These are phyloP conservation scores for Coelopa frigida DNA, from an alignment of 1,140 invertebrate genomes.

Conservation along the genomic window DNA sequence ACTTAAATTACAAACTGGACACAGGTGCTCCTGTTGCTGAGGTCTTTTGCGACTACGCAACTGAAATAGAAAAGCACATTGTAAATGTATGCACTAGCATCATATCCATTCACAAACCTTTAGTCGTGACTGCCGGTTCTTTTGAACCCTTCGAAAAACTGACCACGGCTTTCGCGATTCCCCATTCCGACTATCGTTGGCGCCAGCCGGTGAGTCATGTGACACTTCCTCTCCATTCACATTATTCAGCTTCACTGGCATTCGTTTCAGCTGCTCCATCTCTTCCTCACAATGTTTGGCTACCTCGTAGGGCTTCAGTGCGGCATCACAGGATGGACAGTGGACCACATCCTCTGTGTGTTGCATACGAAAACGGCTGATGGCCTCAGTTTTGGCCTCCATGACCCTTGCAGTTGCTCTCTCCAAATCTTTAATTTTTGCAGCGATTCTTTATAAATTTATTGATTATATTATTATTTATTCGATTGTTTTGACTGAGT, in stretches of 20 bases:
- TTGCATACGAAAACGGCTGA: conserved; percentile 51
- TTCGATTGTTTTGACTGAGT: not conserved
- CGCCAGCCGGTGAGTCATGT: conserved; percentile 15
- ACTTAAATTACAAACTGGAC: conserved; percentile 69
- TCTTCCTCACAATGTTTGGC: conserved; percentile 69
- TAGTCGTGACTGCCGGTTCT: conserved; percentile 48
- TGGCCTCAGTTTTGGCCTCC: conserved; percentile 42
- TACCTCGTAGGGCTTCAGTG: conserved; percentile 63
- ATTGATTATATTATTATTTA: conserved; percentile 23
- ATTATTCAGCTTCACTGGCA: too few relatives aligned
- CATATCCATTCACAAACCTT: conserved; percentile 17
- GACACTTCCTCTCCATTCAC: too few relatives aligned
- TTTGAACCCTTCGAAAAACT: conserved; percentile 44
- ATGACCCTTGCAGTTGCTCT: too few relatives aligned
- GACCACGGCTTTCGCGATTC: conserved; percentile 41
- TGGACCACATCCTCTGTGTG: conserved; percentile 35
- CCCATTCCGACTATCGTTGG: conserved; percentile 28
- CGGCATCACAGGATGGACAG: conserved; percentile 74
- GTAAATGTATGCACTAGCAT: not conserved
- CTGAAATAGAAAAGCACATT: not conserved
- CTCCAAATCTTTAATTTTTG: not conserved
- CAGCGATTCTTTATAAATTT: conserved; percentile 6
- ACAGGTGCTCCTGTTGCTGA: conserved; percentile 34
- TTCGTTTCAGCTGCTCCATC: conserved; percentile 64
- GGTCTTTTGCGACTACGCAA: conserved; percentile 33